A percentile compares a stretch with the other conserved stretches of the same genome.
These are phyloP conservation scores for Zosterops lateralis DNA, from an alignment of 2,113 vertebrate genomes.

Conservation along the genomic window DNA sequence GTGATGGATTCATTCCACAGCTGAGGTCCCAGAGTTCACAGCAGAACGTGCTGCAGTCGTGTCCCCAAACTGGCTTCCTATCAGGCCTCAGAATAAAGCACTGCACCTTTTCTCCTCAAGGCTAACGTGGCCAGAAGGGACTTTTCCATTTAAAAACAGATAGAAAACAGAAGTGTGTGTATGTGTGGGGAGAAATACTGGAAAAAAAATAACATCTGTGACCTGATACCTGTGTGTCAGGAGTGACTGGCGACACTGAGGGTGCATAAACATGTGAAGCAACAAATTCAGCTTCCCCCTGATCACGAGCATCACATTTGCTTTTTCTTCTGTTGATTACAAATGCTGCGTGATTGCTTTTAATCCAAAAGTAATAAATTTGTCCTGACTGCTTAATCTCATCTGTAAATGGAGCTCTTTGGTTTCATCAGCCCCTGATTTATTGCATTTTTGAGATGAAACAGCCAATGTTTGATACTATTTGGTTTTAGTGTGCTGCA, in stretches of 20 bases:
- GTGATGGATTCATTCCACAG: not conserved
- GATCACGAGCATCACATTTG: not conserved
- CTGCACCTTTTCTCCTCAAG: not conserved
- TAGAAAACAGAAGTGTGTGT: not conserved
- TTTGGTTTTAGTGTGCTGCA: not conserved
- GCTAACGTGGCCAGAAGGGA: not conserved
- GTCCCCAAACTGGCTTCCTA: constrained; percentile 37
- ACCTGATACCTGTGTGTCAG: not conserved
- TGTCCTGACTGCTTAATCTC: constrained; percentile 20
- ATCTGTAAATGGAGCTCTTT: constrained; percentile 17
- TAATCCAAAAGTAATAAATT: constrained; percentile 48
- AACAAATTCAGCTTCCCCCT: not conserved
- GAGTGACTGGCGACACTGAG: not conserved
- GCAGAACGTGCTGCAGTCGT: not conserved
- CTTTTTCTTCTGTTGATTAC: not conserved
- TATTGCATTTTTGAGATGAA: constrained; percentile 9
- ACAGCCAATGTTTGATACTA: not conserved
- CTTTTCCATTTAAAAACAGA: not conserved
- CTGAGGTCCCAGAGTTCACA: not conserved
- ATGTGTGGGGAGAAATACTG: not conserved
- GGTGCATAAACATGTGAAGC: not conserved
- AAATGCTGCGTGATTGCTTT: not conserved
- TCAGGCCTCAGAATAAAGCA: constrained; percentile 35
- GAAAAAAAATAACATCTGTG: not conserved
- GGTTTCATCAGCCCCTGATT: not conserved